Conservation (phyloP, 2,113 vertebrate genomes). For the Oenanthe oenanthe region DNA sequence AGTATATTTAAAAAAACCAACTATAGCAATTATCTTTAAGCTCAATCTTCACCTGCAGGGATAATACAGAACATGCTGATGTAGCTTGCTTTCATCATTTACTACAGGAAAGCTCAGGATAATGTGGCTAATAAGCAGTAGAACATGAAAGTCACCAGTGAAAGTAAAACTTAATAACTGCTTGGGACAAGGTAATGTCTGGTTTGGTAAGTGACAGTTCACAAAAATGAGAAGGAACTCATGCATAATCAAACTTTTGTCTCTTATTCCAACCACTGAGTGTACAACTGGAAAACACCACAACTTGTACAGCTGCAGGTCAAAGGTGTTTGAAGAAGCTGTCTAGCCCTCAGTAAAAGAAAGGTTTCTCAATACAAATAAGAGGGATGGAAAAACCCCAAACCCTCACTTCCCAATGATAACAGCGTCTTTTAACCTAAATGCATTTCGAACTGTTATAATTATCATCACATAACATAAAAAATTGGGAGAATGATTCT, state of each 20-base stretch:
- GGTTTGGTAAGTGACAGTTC: background rate
- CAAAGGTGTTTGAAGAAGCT: background rate
- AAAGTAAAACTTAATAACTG: background rate
- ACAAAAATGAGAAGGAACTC: background rate
- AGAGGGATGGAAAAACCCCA: background rate
- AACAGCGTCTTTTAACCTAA: background rate
- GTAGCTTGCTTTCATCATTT: background rate
- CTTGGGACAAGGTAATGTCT: background rate
- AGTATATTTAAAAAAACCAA: background rate
- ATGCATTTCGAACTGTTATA: background rate
- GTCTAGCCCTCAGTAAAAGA: background rate
- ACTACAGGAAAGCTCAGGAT: background rate
- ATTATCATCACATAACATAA: background rate
- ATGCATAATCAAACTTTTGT: background rate
- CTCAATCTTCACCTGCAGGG: background rate
- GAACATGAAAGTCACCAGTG: background rate
- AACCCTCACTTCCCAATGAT: background rate
- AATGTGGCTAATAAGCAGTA: background rate
- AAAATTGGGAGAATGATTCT: background rate
- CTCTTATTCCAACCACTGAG: background rate
- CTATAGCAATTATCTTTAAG: background rate
- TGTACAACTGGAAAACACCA: background rate
- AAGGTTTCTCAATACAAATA: background rate
- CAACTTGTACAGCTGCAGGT: background rate
- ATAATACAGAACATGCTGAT: background rate